Base-by-base conservation (phyloP, 92 coral and sea anemone genomes). In the Anthopleura xanthogrammica region DNA sequence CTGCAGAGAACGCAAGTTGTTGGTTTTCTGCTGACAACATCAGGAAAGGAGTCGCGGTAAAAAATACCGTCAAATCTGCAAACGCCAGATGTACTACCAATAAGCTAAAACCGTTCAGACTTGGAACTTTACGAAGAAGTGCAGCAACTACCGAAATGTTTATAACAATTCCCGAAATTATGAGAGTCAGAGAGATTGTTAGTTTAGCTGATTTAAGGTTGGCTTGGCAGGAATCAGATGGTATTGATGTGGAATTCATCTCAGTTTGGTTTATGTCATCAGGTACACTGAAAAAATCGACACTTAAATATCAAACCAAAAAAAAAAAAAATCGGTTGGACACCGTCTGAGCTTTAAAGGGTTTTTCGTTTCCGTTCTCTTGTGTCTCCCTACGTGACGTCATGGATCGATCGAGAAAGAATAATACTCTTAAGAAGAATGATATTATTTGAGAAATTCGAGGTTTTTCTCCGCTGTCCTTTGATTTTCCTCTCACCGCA, bases 1-100 rank as follows among this genome's bases (percentile, higher is more conserved):
- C 5, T n/a, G 60, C 9, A 40, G 79, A 4, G 14, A 76, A 76
- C 42, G 79, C 79, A 43, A 42, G 56, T 10, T 43, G 19, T 22
- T 50, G 58, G 19, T 76, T 19, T 20, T 3, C 13, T 13, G 24
- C 57, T 16, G 77, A 13, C 77, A 81, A 9, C 39, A 23, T 6
- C 7, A 81, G 42, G 40, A 81, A 64, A 11, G 84, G 68, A 42
- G 70, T 13, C 4, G 77, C 77, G 20, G 84, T 52, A 5, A 81
- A 12, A 56, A 72, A 81, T 3, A 81, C 77, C 11, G 68, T 24
- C 41, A 68, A 81, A 57, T 81, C 84, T 10, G 84, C 84, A 41
- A 52, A 56, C 11, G 77, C 56, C 22, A 81, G 54, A 48, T 81
- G 84, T 2, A 81, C 48, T 16, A 81, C 60, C 11, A 81, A 8